Evolutionary conservation across 2,888 invertebrate species (phyloP), one percentile per base, ranked within the genome.

Genomic region (Lycophotia porphyrea): DNA sequence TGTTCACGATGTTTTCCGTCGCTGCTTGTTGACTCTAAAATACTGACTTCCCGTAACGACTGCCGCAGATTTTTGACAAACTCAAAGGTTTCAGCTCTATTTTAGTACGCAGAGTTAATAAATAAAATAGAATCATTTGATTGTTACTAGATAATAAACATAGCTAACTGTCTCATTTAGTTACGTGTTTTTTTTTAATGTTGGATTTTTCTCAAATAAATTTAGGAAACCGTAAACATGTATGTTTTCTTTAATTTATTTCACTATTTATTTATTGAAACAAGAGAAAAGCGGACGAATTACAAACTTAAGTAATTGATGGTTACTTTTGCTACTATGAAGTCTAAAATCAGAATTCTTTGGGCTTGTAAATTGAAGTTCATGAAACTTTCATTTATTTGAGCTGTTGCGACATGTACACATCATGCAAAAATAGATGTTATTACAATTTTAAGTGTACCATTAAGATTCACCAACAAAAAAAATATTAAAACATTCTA

Each of bases 121-220:
- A 72, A 80, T 74, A 63, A 66, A 49, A 49, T 47, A 39, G 52
- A 67, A 39, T 81, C 52, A 72, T 69, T 74, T 78, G 73, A 81
- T 76, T 76, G 69, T 58, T 27, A 64, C n/a, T 31, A 8, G 39
- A 44, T 76, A 63, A 74, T 76, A 84, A 78, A 81, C 60, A 66
- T 7, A 47, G 44, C 52, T 66, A 66, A 58, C 66, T 60, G 68
- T 58, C 65, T 55, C 63, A 52, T 74, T 71, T 52, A 36, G 47
- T 60, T 68, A 34, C 52, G 34, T 68, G 27, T 64, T 52, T 67
- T 70, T 70, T 70, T 21, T 27, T 60, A 34, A n/a, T 63, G 42
- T 52, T 36, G 15, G 36, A 27, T 47, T 58, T 58, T 58, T 24
- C n/a, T 39, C 39, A 34, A 60, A 34, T 60, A 21, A 60, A 60